Percentiles rank a stretch among this genome's conserved stretches.
Evolutionary conservation across 92 coral and sea anemone species (phyloP).

Genomic region (Epizoanthus ramosus): DNA sequence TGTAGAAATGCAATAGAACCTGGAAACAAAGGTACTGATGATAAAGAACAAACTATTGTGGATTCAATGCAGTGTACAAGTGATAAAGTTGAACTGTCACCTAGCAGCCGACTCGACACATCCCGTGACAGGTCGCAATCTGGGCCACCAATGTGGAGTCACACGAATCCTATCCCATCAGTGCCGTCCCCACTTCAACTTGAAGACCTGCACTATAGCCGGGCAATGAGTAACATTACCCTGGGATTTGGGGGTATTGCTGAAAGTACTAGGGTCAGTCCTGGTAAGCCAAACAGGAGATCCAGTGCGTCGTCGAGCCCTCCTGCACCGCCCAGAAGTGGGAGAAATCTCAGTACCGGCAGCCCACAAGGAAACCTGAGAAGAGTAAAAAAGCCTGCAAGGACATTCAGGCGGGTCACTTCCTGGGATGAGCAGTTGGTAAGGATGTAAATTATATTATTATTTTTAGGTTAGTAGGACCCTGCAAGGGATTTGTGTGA

Average conservation of each 20-base stretch:
- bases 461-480: neutral
- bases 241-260: conserved; percentile 14
- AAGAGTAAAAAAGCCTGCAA: conserved; percentile 75
- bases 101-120: neutral
- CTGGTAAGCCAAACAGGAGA: conserved; percentile 1
- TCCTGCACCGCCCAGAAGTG: conserved; percentile 7
- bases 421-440: conserved; percentile 44
- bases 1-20: neutral
- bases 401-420: conserved; percentile 55
- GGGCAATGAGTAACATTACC: conserved; percentile 23
- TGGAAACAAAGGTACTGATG: neutral
- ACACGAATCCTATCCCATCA: conserved; percentile 1
- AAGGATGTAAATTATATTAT: neutral
- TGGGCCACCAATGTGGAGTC: neutral
- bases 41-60: neutral
- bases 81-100: neutral
- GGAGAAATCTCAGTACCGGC: neutral
- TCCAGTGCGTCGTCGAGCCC: conserved; percentile 12
- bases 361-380: conserved; percentile 55
- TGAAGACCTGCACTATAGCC: conserved; percentile 17
- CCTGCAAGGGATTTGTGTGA: too few relatives aligned
- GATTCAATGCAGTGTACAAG: neutral
- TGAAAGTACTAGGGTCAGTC: neutral
- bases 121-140: neutral
- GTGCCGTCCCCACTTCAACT: conserved; percentile 8